These are phyloP conservation scores for Cataglyphis rosenhaueri DNA, from an alignment of 2,888 invertebrate species.

Conservation along the genomic window DNA sequence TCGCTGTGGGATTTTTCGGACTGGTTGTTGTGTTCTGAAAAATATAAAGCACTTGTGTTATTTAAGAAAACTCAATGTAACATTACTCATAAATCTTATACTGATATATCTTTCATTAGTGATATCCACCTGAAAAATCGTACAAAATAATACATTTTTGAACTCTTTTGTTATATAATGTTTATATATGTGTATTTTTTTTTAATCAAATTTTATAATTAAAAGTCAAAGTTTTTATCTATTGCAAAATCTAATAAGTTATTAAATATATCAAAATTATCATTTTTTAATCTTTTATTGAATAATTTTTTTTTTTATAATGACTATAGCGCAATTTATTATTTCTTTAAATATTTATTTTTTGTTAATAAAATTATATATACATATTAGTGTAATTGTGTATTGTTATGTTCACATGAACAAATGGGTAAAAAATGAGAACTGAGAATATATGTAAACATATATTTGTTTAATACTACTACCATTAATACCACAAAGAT, in stretches of 20 bases:
- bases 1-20: conserved; percentile 84
- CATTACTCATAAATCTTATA: conserved; percentile 21
- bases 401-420: not conserved
- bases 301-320: not conserved
- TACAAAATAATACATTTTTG: conserved; percentile 15
- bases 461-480: not conserved
- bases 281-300: not conserved
- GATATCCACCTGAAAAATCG: conserved; percentile 47
- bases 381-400: not conserved
- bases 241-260: not conserved
- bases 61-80: conserved; percentile 20
- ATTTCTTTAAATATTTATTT: not conserved
- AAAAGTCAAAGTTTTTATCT: not conserved
- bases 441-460: not conserved
- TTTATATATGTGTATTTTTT: not conserved
- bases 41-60: conserved; percentile 57
- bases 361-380: conserved; percentile 11
- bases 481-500: not conserved
- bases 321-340: not conserved
- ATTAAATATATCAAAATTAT: not conserved
- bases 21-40: conserved; percentile 83
- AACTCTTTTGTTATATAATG: conserved; percentile 11
- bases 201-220: not conserved
- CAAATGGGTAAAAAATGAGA: not conserved
- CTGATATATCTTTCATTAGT: conserved; percentile 20